Conservation (phyloP, 2,888 invertebrate species). For the Drosophila anomalipes region DNA sequence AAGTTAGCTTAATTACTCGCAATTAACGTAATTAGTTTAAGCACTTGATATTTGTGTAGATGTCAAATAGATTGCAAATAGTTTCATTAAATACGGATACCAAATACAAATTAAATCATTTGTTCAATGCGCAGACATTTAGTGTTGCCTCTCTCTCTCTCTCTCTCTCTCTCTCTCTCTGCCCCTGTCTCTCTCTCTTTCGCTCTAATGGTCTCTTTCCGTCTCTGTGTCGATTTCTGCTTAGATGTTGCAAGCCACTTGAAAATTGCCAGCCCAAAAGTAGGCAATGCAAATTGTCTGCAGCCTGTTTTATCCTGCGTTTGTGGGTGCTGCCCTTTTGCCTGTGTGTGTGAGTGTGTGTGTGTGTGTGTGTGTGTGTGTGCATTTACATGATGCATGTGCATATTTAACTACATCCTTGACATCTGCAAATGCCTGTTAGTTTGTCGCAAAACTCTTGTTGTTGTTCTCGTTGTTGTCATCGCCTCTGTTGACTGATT, state of each 20-base stretch:
- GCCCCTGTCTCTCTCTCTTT: neutral
- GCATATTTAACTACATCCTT: slow-evolving; percentile 62
- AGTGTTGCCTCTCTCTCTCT: neutral
- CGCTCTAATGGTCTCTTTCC: neutral
- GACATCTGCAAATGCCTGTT: slow-evolving; percentile 56
- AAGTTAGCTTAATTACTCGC: slow-evolving; percentile 15
- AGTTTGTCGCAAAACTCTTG: slow-evolving; percentile 14
- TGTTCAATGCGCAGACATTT: slow-evolving; percentile 12
- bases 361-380: neutral
- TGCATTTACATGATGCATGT: slow-evolving; percentile 44
- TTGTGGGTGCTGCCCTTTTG: neutral
- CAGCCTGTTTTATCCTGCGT: slow-evolving; percentile 1
- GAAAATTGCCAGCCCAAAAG: slow-evolving; percentile 48
- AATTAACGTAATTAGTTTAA: slow-evolving; percentile 35
- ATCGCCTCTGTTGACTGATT: slow-evolving; percentile 67
- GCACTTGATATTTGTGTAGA: neutral
- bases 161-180: neutral
- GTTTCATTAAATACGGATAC: slow-evolving; percentile 35
- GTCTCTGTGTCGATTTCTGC: neutral
- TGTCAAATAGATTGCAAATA: slow-evolving; percentile 15
- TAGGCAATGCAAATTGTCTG: slow-evolving; percentile 57
- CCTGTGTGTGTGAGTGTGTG: neutral
- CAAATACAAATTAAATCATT: slow-evolving; percentile 42
- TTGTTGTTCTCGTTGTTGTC: slow-evolving; percentile 25
- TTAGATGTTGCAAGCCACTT: slow-evolving; percentile 14